Percentiles rank a stretch among this genome's conserved stretches.
Conservation (phyloP, 2,113 vertebrate genomes). For the Mustelus asterias region DNA sequence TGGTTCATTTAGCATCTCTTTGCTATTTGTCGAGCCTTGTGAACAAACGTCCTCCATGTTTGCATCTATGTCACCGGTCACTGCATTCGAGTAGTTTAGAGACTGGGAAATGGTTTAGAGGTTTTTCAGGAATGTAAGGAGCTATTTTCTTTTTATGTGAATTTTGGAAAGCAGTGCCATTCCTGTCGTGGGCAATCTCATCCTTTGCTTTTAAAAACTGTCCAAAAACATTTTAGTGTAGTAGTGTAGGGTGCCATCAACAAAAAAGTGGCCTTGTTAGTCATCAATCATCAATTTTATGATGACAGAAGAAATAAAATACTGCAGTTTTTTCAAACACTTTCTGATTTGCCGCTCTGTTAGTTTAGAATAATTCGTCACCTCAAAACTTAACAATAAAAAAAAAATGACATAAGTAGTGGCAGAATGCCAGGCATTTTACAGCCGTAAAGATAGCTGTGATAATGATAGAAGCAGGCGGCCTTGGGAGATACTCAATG, state of each 20-base stretch:
- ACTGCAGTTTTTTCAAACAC: background rate
- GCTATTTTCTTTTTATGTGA: background rate
- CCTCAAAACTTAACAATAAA: background rate
- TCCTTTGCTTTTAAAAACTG: background rate
- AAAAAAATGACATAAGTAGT: background rate
- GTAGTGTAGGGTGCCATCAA: background rate
- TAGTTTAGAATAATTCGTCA: background rate
- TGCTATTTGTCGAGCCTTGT: background rate
- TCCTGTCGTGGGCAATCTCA: background rate
- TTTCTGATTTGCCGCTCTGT: background rate
- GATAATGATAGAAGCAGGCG: background rate
- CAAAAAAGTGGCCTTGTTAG: background rate
- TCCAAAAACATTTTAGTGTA: background rate
- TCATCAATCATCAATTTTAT: background rate
- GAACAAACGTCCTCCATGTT: background rate
- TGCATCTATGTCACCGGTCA: background rate
- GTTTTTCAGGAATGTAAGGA: background rate
- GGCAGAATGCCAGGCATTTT: conserved; percentile 4
- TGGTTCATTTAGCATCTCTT: background rate
- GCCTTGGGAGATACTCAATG: background rate
- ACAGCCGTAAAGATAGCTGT: background rate
- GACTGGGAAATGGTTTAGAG: background rate
- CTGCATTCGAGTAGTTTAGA: too few species aligned
- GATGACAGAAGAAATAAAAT: background rate
- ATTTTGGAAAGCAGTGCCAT: background rate